Evolutionary conservation across 2,888 invertebrate species (phyloP).

Genomic region (Pristionchus mayeri): DNA sequence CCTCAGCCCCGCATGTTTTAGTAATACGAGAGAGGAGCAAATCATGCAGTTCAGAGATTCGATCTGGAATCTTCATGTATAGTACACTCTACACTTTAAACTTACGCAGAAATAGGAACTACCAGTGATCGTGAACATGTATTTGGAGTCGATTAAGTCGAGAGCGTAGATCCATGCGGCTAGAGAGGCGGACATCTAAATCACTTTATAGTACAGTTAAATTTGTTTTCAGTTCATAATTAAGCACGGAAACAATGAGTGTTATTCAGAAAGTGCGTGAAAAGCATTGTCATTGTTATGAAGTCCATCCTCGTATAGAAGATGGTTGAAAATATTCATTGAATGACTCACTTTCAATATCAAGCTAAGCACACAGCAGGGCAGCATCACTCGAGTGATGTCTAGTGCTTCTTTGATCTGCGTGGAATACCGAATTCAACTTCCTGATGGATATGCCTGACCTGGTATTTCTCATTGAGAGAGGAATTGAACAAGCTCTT

Average conservation of each 20-base stretch:
- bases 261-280: too few relatives aligned
- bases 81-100: too few relatives aligned
- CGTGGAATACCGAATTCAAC: not conserved
- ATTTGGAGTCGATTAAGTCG: not conserved
- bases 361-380: not conserved
- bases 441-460: too few relatives aligned
- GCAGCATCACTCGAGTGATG: not conserved
- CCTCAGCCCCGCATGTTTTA: conserved; percentile 1
- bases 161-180: not conserved
- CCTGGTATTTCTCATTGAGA: not conserved
- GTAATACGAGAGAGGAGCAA: not conserved
- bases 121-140: conserved; percentile 19
- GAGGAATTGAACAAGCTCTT: not conserved
- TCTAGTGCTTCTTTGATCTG: not conserved
- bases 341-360: not conserved
- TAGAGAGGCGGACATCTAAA: not conserved
- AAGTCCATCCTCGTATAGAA: not conserved
- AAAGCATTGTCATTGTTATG: not conserved
- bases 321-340: too few relatives aligned
- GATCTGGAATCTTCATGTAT: not conserved
- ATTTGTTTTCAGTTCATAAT: not conserved
- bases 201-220: not conserved
- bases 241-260: too few relatives aligned
- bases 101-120: not conserved
- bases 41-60: conserved; percentile 16